phyloP scores from a whole-genome alignment of 2,113 vertebrate species.

The Corapipo altera region DNA sequence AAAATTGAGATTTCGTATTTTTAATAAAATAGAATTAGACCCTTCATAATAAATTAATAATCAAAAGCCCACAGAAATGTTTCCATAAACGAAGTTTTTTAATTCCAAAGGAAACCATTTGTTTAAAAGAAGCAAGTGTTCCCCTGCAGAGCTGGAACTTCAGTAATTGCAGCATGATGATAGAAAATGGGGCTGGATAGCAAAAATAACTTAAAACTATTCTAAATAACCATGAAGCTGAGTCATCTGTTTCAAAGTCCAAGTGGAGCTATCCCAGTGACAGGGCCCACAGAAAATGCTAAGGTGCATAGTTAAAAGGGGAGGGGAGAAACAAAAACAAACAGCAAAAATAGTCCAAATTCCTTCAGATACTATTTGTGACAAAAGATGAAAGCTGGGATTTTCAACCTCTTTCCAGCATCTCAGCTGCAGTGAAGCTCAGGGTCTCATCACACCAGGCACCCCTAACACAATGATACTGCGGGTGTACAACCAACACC shows the following conservation, averaged over 20 bases:
- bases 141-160: constrained; percentile 52
- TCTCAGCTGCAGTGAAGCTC: neutral
- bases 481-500: neutral
- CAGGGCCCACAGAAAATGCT: constrained; percentile 18
- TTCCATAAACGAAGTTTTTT: constrained; percentile 5
- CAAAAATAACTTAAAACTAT: constrained; percentile 59
- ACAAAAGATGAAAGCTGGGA: constrained; percentile 48
- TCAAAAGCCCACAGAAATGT: constrained; percentile 23
- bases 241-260: constrained; percentile 61
- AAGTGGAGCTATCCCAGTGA: constrained; percentile 32
- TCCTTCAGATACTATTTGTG: constrained; percentile 45
- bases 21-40: neutral
- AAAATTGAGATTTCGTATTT: neutral
- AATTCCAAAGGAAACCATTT: constrained; percentile 53
- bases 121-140: constrained; percentile 45
- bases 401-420: constrained; percentile 2
- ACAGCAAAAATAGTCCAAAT: constrained; percentile 65
- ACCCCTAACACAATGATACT: neutral
- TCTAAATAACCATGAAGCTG: constrained; percentile 43
- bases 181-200: constrained; percentile 53
- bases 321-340: constrained; percentile 68
- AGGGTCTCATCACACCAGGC: neutral
- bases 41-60: constrained; percentile 39
- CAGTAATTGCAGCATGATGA: constrained; percentile 29
- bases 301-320: constrained; percentile 63